These are phyloP conservation scores for Nephila pilipes DNA, from an alignment of 1,140 invertebrate genomes.

Conservation along the genomic window DNA sequence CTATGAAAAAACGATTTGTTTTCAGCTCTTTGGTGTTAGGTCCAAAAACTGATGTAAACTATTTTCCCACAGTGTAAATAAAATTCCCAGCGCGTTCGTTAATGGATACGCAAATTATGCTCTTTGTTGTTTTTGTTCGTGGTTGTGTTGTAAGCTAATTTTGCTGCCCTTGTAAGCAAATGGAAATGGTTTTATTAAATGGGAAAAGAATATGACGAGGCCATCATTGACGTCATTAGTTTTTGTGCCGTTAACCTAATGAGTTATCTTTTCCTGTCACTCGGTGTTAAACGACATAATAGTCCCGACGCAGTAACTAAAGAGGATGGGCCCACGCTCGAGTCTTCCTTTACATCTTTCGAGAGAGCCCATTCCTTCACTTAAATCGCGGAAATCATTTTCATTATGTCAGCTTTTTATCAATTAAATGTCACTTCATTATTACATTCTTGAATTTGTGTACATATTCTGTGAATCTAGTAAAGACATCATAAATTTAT, in stretches of 20 bases:
- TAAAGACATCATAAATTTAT: not conserved
- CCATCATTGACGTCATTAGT: constrained; percentile 55
- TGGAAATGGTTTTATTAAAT: constrained; percentile 32
- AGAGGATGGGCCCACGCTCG: constrained; percentile 49
- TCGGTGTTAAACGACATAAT: constrained; percentile 54
- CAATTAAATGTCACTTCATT: not conserved
- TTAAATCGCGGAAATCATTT: constrained; percentile 37
- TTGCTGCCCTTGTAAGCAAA: constrained; percentile 35
- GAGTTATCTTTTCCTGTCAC: constrained; percentile 62
- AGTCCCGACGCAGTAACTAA: constrained; percentile 26
- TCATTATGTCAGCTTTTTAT: not conserved
- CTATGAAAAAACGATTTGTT: too few species aligned
- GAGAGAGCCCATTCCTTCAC: constrained; percentile 2
- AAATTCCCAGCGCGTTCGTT: too few species aligned
- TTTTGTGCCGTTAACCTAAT: constrained; percentile 59
- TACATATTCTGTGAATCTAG: not conserved
- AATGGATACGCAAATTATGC: too few species aligned
- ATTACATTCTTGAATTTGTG: not conserved
- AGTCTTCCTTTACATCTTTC: constrained; percentile 39
- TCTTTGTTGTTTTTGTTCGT: too few species aligned
- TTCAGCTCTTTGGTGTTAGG: too few species aligned
- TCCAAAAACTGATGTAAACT: too few species aligned
- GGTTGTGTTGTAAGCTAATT: not conserved
- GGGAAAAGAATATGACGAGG: constrained; percentile 53
- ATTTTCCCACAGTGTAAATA: too few species aligned